Conservation (phyloP, 2,888 invertebrate species). For the Pterobdella sp. region DNA sequence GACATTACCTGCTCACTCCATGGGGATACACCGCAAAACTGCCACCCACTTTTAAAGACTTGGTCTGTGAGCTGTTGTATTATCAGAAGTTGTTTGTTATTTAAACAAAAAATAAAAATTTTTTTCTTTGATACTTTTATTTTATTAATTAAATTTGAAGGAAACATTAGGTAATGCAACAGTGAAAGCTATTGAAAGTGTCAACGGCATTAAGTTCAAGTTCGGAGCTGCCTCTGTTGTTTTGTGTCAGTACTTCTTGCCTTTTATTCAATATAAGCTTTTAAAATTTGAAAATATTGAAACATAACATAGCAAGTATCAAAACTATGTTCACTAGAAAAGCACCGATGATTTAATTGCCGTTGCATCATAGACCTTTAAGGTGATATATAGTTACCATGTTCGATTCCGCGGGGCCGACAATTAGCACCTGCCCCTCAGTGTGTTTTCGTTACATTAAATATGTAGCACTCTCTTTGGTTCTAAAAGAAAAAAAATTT, state of each 20-base stretch:
- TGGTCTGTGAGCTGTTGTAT: conserved; percentile 37
- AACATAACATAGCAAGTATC: not conserved
- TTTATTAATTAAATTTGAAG: conserved; percentile 5
- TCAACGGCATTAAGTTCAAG: conserved; percentile 29
- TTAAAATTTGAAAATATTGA: not conserved
- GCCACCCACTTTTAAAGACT: conserved; percentile 39
- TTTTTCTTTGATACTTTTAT: not conserved
- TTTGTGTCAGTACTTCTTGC: conserved; percentile 34
- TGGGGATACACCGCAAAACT: conserved; percentile 46
- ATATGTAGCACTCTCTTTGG: no score
- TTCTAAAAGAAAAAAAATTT: not conserved
- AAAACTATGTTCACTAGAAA: not conserved
- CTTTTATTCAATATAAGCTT: not conserved
- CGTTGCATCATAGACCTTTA: no score
- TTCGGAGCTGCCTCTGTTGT: conserved; percentile 33
- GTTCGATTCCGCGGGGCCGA: no score
- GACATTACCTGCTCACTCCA: conserved; percentile 57
- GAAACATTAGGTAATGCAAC: conserved; percentile 28
- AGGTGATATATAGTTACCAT: no score
- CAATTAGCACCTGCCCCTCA: no score
- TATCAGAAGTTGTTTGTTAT: not conserved
- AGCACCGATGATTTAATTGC: not conserved
- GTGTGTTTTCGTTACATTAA: no score
- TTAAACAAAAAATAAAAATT: not conserved
- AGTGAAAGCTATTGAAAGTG: conserved; percentile 26